A percentile compares a stretch with the other conserved stretches of the same genome.
Evolutionary conservation across 2,113 vertebrate species (phyloP).

Genomic region (Nibea albiflora): DNA sequence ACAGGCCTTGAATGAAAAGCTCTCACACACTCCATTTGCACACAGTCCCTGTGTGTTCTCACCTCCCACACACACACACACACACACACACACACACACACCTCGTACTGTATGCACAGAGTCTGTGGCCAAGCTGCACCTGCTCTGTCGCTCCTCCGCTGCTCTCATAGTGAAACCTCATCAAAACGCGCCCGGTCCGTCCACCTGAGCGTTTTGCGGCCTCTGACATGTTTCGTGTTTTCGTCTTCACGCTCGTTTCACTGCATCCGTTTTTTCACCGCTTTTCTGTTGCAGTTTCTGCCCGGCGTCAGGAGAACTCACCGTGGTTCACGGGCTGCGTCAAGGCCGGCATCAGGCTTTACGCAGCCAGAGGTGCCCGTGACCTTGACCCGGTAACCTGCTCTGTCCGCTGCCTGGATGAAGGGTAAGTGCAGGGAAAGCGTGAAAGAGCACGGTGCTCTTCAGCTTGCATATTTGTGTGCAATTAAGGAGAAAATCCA

Average conservation of each 20-base stretch:
- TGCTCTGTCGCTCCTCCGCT: neutral
- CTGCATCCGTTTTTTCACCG: neutral
- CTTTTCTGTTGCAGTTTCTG: neutral
- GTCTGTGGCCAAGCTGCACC: neutral
- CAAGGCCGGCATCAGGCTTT: neutral
- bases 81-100: neutral
- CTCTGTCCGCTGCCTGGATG: constrained; percentile 56
- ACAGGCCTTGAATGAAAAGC: neutral
- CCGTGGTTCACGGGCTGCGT: constrained; percentile 61
- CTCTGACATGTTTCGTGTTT: constrained; percentile 26
- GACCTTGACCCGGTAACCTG: constrained; percentile 69
- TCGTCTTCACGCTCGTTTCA: neutral
- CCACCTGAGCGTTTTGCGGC: constrained; percentile 19
- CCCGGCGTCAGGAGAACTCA: neutral
- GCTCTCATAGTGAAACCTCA: neutral
- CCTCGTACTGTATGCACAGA: neutral
- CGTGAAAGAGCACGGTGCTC: neutral
- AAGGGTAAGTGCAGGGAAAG: constrained; percentile 57
- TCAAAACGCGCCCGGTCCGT: neutral
- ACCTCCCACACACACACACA: neutral
- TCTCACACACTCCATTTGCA: constrained; percentile 48
- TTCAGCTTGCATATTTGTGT: neutral
- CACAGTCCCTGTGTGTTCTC: constrained; percentile 51
- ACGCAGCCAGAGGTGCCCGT: constrained; percentile 1
- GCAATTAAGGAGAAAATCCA: neutral